Evolutionary conservation across 2,113 vertebrate species (phyloP).

Genomic region (Leucoraja erinaceus): DNA sequence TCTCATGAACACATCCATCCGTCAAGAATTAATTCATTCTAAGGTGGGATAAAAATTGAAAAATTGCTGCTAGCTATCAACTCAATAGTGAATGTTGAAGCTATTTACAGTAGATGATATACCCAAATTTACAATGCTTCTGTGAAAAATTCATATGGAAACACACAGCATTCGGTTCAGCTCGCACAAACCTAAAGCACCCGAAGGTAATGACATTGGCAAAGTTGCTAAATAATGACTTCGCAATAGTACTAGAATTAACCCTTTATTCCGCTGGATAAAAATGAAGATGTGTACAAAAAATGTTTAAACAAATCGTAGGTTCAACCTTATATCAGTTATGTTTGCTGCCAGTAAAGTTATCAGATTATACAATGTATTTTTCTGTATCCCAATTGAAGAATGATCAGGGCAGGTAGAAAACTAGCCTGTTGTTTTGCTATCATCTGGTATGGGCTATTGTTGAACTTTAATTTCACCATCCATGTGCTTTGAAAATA

Average conservation of each 20-base stretch:
- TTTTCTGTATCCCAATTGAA: not conserved
- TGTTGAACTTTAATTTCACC: not conserved
- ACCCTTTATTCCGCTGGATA: not conserved
- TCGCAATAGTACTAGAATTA: not conserved
- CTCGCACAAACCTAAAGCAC: not conserved
- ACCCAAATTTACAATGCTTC: not conserved
- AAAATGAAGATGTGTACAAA: not conserved
- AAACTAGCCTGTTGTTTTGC: not conserved
- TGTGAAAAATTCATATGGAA: not conserved
- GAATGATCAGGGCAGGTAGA: not conserved
- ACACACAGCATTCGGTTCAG: not conserved
- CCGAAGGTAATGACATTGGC: too few relatives aligned
- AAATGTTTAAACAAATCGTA: not conserved
- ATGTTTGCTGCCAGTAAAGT: not conserved
- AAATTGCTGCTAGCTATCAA: not conserved
- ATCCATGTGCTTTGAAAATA: not conserved
- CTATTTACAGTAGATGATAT: not conserved
- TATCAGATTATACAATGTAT: not conserved
- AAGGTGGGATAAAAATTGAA: not conserved
- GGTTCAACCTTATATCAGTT: not conserved
- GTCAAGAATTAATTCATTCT: not conserved
- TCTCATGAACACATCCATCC: not conserved
- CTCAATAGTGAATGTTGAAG: not conserved
- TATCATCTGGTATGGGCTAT: not conserved
- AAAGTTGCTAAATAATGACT: not conserved